A percentile compares a stretch with the other conserved stretches of the same genome.
phyloP scores from a whole-genome alignment of 2,888 invertebrate species.

The Elegia similella region DNA sequence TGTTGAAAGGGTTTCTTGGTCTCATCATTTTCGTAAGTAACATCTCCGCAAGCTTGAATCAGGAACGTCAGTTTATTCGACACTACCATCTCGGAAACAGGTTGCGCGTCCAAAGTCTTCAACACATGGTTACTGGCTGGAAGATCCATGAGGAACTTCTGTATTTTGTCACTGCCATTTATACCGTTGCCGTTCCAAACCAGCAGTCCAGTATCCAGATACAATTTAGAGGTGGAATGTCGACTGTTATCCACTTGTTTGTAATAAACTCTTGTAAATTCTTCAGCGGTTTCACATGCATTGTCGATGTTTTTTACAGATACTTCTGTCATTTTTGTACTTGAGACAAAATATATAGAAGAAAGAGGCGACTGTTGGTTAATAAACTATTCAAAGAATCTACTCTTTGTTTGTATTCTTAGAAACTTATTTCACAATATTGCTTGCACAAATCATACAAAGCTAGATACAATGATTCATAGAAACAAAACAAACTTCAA shows the following conservation, averaged over 20 bases:
- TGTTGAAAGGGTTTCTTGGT: constrained; percentile 88
- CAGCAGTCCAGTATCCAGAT: constrained; percentile 90
- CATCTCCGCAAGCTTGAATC: constrained; percentile 91
- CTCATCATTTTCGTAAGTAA: constrained; percentile 84
- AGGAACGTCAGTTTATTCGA: constrained; percentile 90
- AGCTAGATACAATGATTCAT: no score
- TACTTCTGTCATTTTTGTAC: constrained; percentile 69
- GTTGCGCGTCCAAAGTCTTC: constrained; percentile 93
- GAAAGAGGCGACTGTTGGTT: background rate
- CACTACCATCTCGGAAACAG: constrained; percentile 88
- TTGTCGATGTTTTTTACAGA: constrained; percentile 86
- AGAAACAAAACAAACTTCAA: no score
- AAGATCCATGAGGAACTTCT: constrained; percentile 91
- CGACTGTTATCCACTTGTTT: constrained; percentile 93
- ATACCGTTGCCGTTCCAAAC: constrained; percentile 97
- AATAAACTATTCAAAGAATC: no score
- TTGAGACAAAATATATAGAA: background rate
- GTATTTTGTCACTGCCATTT: constrained; percentile 89
- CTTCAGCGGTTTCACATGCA: constrained; percentile 92
- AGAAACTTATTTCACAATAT: no score
- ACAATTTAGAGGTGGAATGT: constrained; percentile 90
- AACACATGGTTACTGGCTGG: constrained; percentile 90
- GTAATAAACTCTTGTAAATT: constrained; percentile 94
- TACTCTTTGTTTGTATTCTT: no score
- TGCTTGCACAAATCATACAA: no score